Evolutionary conservation across 2,888 invertebrate genomes (phyloP).

Genomic region (Drosophila koepferae): DNA sequence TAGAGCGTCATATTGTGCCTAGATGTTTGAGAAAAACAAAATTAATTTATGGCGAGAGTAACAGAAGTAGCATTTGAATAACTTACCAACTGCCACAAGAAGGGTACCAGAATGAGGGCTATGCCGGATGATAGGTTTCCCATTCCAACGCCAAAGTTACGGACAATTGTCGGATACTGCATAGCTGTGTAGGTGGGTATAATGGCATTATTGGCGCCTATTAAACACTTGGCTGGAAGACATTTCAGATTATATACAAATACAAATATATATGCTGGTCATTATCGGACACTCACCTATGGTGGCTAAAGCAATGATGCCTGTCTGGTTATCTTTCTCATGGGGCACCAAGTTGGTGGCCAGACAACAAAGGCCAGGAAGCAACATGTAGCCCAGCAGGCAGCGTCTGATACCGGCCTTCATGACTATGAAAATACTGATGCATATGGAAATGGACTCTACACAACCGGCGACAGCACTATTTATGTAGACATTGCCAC

Average conservation of each 20-base stretch:
- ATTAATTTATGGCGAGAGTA: background rate
- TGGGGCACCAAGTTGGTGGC: constrained; percentile 87
- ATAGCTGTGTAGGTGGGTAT: constrained; percentile 91
- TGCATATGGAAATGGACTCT: constrained; percentile 90
- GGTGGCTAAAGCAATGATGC: constrained; percentile 89
- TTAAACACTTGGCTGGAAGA: constrained; percentile 88
- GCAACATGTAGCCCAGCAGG: constrained; percentile 88
- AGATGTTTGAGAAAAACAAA: constrained; percentile 20
- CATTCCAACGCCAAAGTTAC: constrained; percentile 90
- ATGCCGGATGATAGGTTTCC: constrained; percentile 91
- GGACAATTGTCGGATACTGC: constrained; percentile 89
- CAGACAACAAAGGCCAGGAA: constrained; percentile 90
- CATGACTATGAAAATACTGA: constrained; percentile 90
- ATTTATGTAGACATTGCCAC: constrained; percentile 90
- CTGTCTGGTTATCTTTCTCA: constrained; percentile 86
- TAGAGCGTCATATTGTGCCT: constrained; percentile 85
- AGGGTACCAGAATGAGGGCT: constrained; percentile 92
- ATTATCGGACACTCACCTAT: constrained; percentile 86
- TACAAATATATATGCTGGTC: background rate
- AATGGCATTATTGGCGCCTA: constrained; percentile 92
- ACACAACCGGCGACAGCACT: constrained; percentile 89
- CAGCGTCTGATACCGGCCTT: constrained; percentile 90
- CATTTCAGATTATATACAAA: constrained; percentile 6
- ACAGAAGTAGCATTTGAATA: background rate
- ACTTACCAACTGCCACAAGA: constrained; percentile 91